Conservation (phyloP, 2,797 vertebrate genomes). For the Pachyuromys duprasi region DNA sequence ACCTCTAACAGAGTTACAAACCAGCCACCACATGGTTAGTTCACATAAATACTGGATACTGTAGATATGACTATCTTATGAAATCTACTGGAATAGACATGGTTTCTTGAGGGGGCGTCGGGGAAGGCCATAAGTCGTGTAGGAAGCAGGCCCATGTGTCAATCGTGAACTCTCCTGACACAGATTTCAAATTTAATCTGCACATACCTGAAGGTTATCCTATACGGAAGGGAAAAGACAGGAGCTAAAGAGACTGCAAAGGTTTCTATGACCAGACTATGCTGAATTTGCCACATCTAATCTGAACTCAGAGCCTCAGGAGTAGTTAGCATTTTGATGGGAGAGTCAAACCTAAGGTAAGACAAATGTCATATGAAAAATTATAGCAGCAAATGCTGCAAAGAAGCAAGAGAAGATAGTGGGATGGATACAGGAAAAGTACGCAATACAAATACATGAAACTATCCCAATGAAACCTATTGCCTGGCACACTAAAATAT, state of each 20-base stretch:
- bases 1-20: background rate
- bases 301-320: background rate
- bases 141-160: conserved; percentile 6
- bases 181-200: conserved; percentile 30
- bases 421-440: background rate
- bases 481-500: background rate
- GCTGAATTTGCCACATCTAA: background rate
- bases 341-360: conserved; percentile 25
- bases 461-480: background rate
- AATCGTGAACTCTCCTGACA: conserved; percentile 16
- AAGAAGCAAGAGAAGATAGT: background rate
- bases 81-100: background rate
- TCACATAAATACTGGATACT: background rate
- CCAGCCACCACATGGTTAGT: background rate
- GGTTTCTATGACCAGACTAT: background rate
- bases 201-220: background rate
- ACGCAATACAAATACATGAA: background rate
- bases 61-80: background rate
- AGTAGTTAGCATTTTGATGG: background rate
- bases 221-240: background rate
- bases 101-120: background rate
- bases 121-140: background rate
- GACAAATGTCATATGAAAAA: conserved; percentile 22
- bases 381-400: background rate
- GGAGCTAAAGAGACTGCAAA: conserved; percentile 21